Evolutionary conservation across 2,888 invertebrate genomes (phyloP).

Genomic region (Caenorhabditis panamensis): DNA sequence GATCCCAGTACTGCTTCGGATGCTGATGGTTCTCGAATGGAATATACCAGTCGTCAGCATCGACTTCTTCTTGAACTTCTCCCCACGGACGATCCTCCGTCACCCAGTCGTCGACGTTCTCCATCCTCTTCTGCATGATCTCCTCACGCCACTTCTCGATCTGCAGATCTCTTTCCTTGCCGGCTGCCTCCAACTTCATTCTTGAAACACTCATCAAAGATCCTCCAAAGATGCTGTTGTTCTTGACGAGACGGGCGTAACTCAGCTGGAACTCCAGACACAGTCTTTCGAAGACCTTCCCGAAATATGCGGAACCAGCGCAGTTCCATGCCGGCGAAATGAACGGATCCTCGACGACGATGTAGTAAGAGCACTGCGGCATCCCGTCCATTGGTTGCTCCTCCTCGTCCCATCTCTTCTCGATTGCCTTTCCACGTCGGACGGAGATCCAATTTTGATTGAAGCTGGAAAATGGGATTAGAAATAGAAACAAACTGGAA

Average conservation of each 20-base stretch:
- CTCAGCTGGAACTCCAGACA: not conserved
- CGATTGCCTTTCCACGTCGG: not conserved
- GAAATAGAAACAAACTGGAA: not conserved
- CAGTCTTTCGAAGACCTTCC: not conserved
- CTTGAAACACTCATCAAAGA: not conserved
- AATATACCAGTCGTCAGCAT: too few relatives aligned
- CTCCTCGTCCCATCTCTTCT: constrained; percentile 5
- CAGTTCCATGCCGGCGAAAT: constrained; percentile 9
- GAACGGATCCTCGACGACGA: constrained; percentile 25
- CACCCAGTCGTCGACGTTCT: too few relatives aligned
- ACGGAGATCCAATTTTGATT: constrained; percentile 9
- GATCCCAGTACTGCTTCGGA: too few relatives aligned
- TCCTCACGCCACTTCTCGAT: not conserved
- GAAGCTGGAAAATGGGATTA: constrained; percentile 15
- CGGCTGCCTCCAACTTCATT: not conserved
- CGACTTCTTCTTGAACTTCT: too few relatives aligned
- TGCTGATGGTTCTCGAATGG: too few relatives aligned
- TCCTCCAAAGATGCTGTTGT: not conserved
- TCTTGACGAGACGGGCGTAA: not conserved
- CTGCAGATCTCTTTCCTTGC: not conserved
- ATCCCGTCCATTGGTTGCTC: constrained; percentile 5
- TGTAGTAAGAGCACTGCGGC: not conserved
- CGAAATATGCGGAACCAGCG: constrained; percentile 3
- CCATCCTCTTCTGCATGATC: too few relatives aligned
- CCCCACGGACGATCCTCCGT: too few relatives aligned